phyloP scores from a whole-genome alignment of 2,113 vertebrate species.

The Toxostoma redivivum region DNA sequence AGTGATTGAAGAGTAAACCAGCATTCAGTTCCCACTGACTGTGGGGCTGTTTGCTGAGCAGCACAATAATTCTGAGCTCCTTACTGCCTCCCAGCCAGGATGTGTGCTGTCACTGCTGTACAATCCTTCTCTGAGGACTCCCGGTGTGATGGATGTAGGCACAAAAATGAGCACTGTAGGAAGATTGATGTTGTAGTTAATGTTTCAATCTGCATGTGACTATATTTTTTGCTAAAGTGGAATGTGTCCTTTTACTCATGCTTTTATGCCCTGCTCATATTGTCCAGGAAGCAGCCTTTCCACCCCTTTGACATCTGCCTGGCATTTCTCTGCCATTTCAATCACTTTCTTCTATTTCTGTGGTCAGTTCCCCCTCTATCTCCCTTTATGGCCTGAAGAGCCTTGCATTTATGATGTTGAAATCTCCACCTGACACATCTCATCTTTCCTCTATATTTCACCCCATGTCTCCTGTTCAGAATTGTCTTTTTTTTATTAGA shows the following conservation, averaged over 20 bases:
- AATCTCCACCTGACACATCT: not conserved
- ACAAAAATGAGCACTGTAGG: not conserved
- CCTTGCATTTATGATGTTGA: not conserved
- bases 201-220: not conserved
- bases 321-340: not conserved
- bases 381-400: not conserved
- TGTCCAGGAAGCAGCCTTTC: not conserved
- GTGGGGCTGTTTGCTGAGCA: not conserved
- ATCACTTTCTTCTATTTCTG: not conserved
- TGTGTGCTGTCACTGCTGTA: not conserved
- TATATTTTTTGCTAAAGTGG: not conserved
- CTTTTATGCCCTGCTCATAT: not conserved
- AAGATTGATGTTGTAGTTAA: not conserved
- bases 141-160: fast-evolving
- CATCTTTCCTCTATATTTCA: not conserved
- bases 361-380: not conserved
- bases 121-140: not conserved
- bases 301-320: not conserved
- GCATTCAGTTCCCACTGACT: not conserved
- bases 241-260: not conserved
- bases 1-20: not conserved
- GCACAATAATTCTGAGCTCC: not conserved
- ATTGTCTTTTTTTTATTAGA: not conserved
- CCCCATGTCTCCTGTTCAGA: not conserved
- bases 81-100: not conserved